Base-by-base conservation (phyloP, 2,888 invertebrate species). In the Hofmannophila pseudospretella region DNA sequence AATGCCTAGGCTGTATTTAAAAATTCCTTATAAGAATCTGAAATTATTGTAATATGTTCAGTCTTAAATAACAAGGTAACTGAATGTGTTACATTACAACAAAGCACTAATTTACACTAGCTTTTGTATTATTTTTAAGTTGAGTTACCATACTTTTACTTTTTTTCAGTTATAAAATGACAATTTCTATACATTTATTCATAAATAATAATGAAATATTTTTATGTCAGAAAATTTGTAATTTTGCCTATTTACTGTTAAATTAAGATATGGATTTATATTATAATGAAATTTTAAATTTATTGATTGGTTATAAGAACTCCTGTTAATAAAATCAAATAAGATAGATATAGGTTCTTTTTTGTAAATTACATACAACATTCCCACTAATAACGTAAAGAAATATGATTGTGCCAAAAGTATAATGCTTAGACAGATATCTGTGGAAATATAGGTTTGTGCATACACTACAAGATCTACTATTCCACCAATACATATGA, bases 251-350 rank as follows among this genome's bases (percentile, higher is more conserved):
- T 34, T 26, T 11, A 32, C 32, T 32, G 32, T 32, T 32, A 23
- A 23, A 14, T 29, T 56, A 44, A 33, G 7, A 19, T 31, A 19
- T 43, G 53, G 47, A 48, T 48, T 54, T 45, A 43, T 44, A 54
- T 43, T 32, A 32, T 23, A 31, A 23, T 45, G 41, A 36, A 46
- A 39, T 42, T 43, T 47, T 41, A 36, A 54, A 51, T 52, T 47
- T 52, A 53, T 54, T 34, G 41, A 51, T 49, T 52, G 42, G 47
- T 58, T 55, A 46, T 31, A 27, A 14, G 12, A 28, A 28, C 13
- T 27, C 10, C n/a, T n/a, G 9, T 23, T 23, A 23, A 8, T 23
- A 2, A 9, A 33, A 25, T n/a, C n/a, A n/a, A 10, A 25, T 23
- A 12, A 28, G 8, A 28, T 28, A 14, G 19, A 29, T 30, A 30